Base-by-base conservation (phyloP, 1,140 invertebrate genomes). In the Drosophila sechellia region DNA sequence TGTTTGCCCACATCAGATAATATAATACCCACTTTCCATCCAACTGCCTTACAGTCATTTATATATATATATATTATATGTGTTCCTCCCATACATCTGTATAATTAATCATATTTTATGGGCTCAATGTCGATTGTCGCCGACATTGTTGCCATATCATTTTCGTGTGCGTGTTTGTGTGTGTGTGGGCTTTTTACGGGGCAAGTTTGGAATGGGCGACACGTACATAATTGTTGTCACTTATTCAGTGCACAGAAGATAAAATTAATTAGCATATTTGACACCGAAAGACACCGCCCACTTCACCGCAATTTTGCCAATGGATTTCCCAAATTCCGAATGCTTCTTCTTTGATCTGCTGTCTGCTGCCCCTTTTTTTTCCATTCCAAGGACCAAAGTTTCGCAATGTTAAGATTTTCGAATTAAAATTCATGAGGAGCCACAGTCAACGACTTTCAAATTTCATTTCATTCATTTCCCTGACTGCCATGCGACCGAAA, bases 61-160 rank as follows among this genome's bases (percentile, higher is more conserved):
- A 39, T 13, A 46, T 58, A 6, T 58, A 6, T 17, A 17, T 17
- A 22, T 2, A 22, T 66, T 56, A 25, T 59, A 31, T 39, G 22
- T 34, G 25, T 10, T 52, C 60, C 43, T 55, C 42, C 63, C 69
- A 59, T 56, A 73, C 61, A 63, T 77, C 79, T 81, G 64, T 70
- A 61, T 81, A 75, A 81, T 81, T 78, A 78, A 81, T 83, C 79
- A 74, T 73, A 65, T 80, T 80, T 80, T 76, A 80, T 79, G 71
- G 71, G 71, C 46, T 39, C 54, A 46, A 25, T 72, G 70, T 40
- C 70, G 40, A 73, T 73, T 61, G 48, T 40, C 40, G 46, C 45
- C 15, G 55, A 39, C 69, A 40, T 52, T 77, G 50, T 77, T 43
- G 66, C 65, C 66, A 34, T 48, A 70, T 70, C 66, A 69, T 56